phyloP scores from a whole-genome alignment of 1,140 invertebrate genomes.

The Mycetomoellerius zeteki region DNA sequence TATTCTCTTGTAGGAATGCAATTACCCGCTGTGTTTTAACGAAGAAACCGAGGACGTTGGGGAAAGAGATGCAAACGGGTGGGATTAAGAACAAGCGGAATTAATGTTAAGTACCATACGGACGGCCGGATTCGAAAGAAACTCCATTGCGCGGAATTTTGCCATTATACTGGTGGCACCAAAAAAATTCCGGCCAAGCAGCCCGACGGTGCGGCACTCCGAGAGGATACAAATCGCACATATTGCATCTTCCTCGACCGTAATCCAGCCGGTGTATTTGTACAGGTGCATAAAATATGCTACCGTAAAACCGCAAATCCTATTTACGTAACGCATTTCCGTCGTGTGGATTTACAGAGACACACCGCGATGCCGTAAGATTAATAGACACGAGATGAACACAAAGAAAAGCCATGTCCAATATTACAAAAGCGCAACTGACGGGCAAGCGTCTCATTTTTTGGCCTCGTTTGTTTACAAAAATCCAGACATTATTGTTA shows the following conservation, averaged over 20 bases:
- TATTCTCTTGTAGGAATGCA: conserved; percentile 41
- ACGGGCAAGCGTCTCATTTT: background rate
- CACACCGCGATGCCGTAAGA: conserved; percentile 41
- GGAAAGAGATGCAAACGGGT: conserved; percentile 32
- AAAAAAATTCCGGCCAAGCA: conserved; percentile 45
- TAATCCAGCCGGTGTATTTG: conserved; percentile 45
- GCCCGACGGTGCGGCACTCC: background rate
- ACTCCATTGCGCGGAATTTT: conserved; percentile 29
- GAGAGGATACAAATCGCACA: conserved; percentile 48
- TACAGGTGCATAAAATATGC: conserved; percentile 63
- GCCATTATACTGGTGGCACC: background rate
- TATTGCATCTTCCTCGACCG: conserved; percentile 51
- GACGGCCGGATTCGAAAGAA: conserved; percentile 38
- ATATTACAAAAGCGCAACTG: conserved; percentile 55
- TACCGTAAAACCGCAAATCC: conserved; percentile 62
- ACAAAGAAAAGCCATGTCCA: conserved; percentile 23
- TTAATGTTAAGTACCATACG: conserved; percentile 58
- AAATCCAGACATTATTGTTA: background rate
- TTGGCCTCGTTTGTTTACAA: background rate
- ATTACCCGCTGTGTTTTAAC: conserved; percentile 42
- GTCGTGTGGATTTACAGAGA: conserved; percentile 56
- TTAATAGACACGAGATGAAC: conserved; percentile 54
- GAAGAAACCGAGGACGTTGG: conserved; percentile 20
- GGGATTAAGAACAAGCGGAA: conserved; percentile 54
- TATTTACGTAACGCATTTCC: conserved; percentile 62